phyloP scores from a whole-genome alignment of 2,888 invertebrate species.

The Platycnemis pennipes region DNA sequence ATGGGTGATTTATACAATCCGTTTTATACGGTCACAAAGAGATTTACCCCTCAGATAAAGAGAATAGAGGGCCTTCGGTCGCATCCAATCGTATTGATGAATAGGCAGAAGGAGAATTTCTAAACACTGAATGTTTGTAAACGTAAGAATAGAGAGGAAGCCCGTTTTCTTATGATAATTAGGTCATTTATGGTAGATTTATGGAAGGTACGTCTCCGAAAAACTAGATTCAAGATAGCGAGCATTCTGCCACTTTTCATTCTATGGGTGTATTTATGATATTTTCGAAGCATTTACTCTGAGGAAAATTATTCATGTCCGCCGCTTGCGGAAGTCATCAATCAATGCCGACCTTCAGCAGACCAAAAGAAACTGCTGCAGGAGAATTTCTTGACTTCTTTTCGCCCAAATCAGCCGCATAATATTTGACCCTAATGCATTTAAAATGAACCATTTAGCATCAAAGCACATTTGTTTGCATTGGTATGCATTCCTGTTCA shows the following conservation, averaged over 20 bases:
- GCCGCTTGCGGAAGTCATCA: neutral
- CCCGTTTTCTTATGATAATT: slow-evolving; percentile 43
- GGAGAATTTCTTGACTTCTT: neutral
- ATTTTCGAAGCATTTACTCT: neutral
- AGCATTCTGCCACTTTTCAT: neutral
- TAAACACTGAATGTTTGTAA: neutral
- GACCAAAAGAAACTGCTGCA: neutral
- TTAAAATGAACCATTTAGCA: neutral
- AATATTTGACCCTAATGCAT: neutral
- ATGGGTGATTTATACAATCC: slow-evolving; percentile 32
- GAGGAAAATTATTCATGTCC: neutral
- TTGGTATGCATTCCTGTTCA: too few relatives aligned
- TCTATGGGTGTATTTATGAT: neutral
- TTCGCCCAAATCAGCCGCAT: neutral
- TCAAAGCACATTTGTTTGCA: neutral
- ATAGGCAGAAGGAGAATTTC: slow-evolving; percentile 8
- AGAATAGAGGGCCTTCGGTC: neutral
- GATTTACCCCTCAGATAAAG: neutral
- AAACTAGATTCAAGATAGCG: neutral
- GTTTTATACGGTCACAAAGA: slow-evolving; percentile 24
- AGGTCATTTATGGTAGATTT: neutral
- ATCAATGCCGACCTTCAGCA: neutral
- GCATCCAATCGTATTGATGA: slow-evolving; percentile 26
- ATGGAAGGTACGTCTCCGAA: neutral
- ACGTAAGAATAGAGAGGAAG: neutral